Percentiles rank a stretch among this genome's conserved stretches.
Conservation (phyloP, 1,140 invertebrate genomes). For the Trichogramma pretiosum region DNA sequence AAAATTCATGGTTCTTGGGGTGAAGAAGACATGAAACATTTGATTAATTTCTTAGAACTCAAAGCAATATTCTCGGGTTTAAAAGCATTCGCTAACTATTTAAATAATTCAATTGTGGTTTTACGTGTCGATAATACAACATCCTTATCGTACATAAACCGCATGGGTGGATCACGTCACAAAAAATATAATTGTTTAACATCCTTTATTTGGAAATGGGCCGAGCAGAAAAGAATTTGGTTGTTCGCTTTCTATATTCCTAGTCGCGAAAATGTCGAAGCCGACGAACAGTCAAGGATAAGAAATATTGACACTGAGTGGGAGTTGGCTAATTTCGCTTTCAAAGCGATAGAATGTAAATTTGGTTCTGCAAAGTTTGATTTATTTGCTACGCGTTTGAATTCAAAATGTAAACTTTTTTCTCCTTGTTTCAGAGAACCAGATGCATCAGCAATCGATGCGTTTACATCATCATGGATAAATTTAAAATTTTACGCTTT, state of each 20-base stretch:
- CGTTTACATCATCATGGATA: not conserved
- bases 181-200: not conserved
- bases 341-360: not conserved
- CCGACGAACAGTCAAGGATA: not conserved
- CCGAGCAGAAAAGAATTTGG: not conserved
- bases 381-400: not conserved
- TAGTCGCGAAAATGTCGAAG: not conserved
- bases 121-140: conserved; percentile 11
- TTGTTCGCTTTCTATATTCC: not conserved
- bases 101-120: not conserved
- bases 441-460: not conserved
- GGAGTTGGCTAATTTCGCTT: not conserved
- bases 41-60: conserved; percentile 25
- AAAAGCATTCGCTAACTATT: not conserved
- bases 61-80: conserved; percentile 13
- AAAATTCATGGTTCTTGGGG: conserved; percentile 22
- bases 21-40: conserved; percentile 12
- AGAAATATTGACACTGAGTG: no score
- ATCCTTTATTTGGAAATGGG: not conserved
- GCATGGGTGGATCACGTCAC: not conserved
- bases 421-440: not conserved
- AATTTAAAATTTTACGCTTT: not conserved
- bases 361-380: not conserved
- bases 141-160: not conserved
- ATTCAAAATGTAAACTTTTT: conserved; percentile 1